Conservation (phyloP, 1,140 invertebrate species). For the Pseudomyrmex pallidus region DNA sequence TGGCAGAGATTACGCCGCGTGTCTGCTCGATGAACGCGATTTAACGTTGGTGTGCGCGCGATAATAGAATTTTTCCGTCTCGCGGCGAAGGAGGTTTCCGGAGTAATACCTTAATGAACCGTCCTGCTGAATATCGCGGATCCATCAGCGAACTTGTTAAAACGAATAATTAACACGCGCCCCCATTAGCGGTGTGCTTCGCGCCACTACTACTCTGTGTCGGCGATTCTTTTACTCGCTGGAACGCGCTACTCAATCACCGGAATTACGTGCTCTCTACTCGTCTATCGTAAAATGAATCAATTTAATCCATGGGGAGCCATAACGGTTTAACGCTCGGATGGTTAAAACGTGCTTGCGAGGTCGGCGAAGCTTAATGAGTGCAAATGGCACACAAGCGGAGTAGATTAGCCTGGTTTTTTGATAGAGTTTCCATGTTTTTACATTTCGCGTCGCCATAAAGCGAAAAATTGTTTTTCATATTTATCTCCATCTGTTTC, state of each 20-base stretch:
- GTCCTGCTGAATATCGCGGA: slow-evolving; percentile 47
- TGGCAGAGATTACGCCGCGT: slow-evolving; percentile 59
- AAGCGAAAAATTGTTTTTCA: slow-evolving; percentile 26
- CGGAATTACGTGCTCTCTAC: slow-evolving; percentile 24
- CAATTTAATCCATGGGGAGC: slow-evolving; percentile 19
- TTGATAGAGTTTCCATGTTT: neutral
- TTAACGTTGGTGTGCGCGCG: neutral
- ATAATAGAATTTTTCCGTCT: slow-evolving; percentile 37
- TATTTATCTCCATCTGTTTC: slow-evolving; percentile 21
- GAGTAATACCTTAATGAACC: slow-evolving; percentile 26
- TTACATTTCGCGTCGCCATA: slow-evolving; percentile 1
- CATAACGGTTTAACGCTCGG: neutral
- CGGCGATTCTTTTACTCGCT: slow-evolving; percentile 26
- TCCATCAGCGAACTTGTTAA: slow-evolving; percentile 48
- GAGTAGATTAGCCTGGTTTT: slow-evolving; percentile 1
- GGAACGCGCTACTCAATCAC: slow-evolving; percentile 36
- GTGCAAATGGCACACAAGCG: neutral
- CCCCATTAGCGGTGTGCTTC: slow-evolving; percentile 45
- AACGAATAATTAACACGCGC: slow-evolving; percentile 45
- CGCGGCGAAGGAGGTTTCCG: neutral
- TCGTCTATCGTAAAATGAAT: slow-evolving; percentile 23
- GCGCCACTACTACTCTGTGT: neutral
- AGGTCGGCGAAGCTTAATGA: neutral
- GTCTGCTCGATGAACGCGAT: slow-evolving; percentile 22
- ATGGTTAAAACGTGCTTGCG: neutral